phyloP scores from a whole-genome alignment of 2,888 invertebrate species.

The Fragum sueziense region DNA sequence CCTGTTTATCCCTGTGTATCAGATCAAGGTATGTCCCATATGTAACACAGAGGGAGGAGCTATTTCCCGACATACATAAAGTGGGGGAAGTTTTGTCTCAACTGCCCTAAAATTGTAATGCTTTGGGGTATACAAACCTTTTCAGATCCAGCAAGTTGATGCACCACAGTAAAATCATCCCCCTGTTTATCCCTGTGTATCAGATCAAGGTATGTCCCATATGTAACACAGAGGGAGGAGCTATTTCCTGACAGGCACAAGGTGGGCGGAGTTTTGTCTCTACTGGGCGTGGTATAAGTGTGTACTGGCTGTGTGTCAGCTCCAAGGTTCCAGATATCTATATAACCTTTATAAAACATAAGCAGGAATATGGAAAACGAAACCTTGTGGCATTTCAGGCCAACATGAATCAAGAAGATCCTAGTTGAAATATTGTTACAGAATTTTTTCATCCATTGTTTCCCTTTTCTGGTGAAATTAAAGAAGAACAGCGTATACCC shows the following conservation, averaged over 20 bases:
- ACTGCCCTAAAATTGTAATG: too few relatives aligned
- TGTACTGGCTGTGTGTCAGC: slow-evolving; percentile 58
- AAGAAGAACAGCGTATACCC: too few relatives aligned
- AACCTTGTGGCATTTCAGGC: too few relatives aligned
- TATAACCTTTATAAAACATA: slow-evolving; percentile 76
- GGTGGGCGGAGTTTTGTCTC: slow-evolving; percentile 27
- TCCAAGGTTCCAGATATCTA: slow-evolving; percentile 76
- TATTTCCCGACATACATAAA: slow-evolving; percentile 39
- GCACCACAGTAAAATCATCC: slow-evolving; percentile 27
- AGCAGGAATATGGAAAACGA: too few relatives aligned
- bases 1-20: neutral
- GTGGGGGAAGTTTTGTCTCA: slow-evolving; percentile 5
- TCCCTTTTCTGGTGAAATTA: too few relatives aligned
- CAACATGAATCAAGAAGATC: too few relatives aligned
- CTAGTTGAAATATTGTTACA: too few relatives aligned
- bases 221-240: slow-evolving; percentile 4
- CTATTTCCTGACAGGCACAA: slow-evolving; percentile 43
- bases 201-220: slow-evolving; percentile 6
- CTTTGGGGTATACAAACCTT: too few relatives aligned
- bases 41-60: slow-evolving; percentile 13
- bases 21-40: slow-evolving; percentile 7
- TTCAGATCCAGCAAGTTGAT: slow-evolving; percentile 28
- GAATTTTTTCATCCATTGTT: too few relatives aligned
- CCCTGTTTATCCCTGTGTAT: slow-evolving; percentile 8
- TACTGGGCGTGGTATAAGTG: slow-evolving; percentile 48